phyloP scores from a whole-genome alignment of 2,888 invertebrate species.

The Dynastes grantii region DNA sequence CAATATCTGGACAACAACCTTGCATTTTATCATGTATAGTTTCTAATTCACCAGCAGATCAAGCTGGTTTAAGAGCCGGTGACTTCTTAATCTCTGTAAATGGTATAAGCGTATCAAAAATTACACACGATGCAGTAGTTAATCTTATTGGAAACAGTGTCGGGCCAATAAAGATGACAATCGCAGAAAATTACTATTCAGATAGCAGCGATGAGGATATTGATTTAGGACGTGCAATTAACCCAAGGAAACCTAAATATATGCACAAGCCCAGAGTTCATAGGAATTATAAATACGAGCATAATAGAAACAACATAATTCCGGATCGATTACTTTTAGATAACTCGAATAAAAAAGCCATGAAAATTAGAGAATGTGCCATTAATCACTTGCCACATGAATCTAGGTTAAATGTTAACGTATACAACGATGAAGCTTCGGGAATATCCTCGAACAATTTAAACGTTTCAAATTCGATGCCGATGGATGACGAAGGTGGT shows the following conservation, averaged over 20 bases:
- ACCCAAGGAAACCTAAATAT: constrained; percentile 77
- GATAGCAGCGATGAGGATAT: constrained; percentile 88
- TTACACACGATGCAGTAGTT: constrained; percentile 95
- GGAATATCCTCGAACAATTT: constrained; percentile 53
- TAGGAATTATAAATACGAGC: constrained; percentile 55
- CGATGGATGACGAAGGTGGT: constrained; percentile 69
- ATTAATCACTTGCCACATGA: constrained; percentile 54
- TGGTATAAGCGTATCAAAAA: constrained; percentile 91
- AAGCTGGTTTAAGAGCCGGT: constrained; percentile 91
- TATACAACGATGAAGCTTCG: constrained; percentile 55
- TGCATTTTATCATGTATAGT: constrained; percentile 96
- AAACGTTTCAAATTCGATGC: constrained; percentile 56
- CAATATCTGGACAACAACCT: constrained; percentile 96
- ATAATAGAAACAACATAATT: constrained; percentile 49
- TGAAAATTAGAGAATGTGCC: constrained; percentile 51
- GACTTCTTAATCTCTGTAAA: constrained; percentile 95
- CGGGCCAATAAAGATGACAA: constrained; percentile 87
- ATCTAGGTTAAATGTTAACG: constrained; percentile 55
- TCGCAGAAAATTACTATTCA: constrained; percentile 89
- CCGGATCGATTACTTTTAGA: constrained; percentile 52
- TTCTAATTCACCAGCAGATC: constrained; percentile 90
- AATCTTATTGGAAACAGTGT: constrained; percentile 90
- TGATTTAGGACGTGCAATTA: constrained; percentile 70
- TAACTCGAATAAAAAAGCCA: constrained; percentile 54
- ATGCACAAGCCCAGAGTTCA: constrained; percentile 67